Percentiles rank a stretch among this genome's conserved stretches.
Evolutionary conservation across 1,140 invertebrate genomes (phyloP).

Genomic region (Danaus melanippus): DNA sequence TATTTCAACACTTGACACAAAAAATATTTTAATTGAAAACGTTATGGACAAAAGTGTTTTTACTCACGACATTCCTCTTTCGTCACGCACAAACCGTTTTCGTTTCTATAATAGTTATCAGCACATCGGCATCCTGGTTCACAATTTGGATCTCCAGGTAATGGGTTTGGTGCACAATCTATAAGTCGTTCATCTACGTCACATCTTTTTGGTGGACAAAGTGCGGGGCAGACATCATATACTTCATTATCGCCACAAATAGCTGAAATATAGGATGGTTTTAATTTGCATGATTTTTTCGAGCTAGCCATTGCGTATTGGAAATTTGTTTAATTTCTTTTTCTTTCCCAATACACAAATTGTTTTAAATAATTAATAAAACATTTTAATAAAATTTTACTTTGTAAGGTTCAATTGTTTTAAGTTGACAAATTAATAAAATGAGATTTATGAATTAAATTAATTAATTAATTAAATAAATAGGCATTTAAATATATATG

Average conservation of each 20-base stretch:
- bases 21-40: background rate
- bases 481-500: no score
- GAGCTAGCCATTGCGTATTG: no score
- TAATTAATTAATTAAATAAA: no score
- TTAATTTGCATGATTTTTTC: no score
- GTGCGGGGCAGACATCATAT: constrained; percentile 18
- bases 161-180: constrained; percentile 15
- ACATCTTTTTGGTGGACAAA: constrained; percentile 20
- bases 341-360: no score
- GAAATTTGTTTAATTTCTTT: no score
- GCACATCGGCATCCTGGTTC: constrained; percentile 21
- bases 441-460: no score
- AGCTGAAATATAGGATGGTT: background rate
- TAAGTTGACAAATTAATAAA: no score
- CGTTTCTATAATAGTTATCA: constrained; percentile 23
- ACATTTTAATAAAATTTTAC: no score
- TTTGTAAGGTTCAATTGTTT: no score
- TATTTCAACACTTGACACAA: constrained; percentile 1
- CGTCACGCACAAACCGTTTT: constrained; percentile 15
- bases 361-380: no score
- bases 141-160: constrained; percentile 19
- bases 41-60: background rate
- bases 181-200: constrained; percentile 15
- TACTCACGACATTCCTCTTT: constrained; percentile 22
- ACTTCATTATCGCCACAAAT: constrained; percentile 15